A percentile compares a stretch with the other conserved stretches of the same genome.
phyloP scores from a whole-genome alignment of 2,797 vertebrate species.

The Enteromius argenteus region DNA sequence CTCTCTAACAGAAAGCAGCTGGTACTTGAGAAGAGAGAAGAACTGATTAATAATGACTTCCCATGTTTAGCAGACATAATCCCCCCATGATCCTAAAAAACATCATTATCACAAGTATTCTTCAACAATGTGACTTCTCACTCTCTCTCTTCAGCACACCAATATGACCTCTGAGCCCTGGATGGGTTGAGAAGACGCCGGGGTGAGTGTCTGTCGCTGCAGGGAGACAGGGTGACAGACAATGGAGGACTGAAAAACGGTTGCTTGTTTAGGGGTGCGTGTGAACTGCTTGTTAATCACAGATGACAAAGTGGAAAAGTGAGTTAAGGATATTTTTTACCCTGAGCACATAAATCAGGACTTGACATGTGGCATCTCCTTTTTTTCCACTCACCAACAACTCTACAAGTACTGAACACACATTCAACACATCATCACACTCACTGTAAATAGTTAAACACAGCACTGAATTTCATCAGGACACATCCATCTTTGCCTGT shows the following conservation, averaged over 20 bases:
- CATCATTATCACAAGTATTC: constrained; percentile 78
- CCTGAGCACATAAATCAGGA: constrained; percentile 71
- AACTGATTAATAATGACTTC: constrained; percentile 11
- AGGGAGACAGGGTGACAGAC: constrained; percentile 60
- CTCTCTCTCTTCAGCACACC: constrained; percentile 69
- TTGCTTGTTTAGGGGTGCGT: constrained; percentile 66
- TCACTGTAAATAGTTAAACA: constrained; percentile 24
- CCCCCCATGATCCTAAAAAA: constrained; percentile 64
- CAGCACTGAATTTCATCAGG: neutral
- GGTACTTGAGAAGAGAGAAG: constrained; percentile 67
- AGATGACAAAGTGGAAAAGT: constrained; percentile 73
- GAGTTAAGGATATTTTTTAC: constrained; percentile 70
- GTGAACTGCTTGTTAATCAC: constrained; percentile 72
- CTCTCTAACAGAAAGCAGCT: constrained; percentile 77
- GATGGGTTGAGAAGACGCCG: constrained; percentile 73
- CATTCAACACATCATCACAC: neutral
- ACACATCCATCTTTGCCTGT: constrained; percentile 28
- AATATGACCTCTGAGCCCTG: constrained; percentile 71
- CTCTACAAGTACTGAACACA: constrained; percentile 25
- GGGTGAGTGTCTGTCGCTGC: constrained; percentile 70
- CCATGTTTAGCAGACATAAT: constrained; percentile 24
- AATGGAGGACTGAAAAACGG: constrained; percentile 20
- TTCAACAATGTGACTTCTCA: constrained; percentile 71
- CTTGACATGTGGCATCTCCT: constrained; percentile 21
- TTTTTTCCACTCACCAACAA: constrained; percentile 24